These are phyloP conservation scores for Lepus timidus DNA, from an alignment of 2,113 vertebrate genomes.

Conservation along the genomic window DNA sequence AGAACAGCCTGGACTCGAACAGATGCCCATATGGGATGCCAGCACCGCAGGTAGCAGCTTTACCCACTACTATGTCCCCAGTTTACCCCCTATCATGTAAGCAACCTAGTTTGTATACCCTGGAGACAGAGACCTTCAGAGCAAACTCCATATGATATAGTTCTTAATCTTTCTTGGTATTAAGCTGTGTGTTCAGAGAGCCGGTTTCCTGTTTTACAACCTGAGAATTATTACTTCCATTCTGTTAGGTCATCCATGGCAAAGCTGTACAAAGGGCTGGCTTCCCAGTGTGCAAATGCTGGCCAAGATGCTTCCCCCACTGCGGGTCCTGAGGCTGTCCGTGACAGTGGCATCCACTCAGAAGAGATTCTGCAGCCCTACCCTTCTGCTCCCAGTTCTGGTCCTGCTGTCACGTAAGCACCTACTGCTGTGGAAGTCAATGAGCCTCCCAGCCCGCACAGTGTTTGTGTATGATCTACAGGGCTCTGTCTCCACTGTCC, in stretches of 20 bases:
- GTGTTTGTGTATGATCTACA: not conserved
- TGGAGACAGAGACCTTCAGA: not conserved
- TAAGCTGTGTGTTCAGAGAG: constrained; percentile 19
- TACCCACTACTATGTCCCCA: not conserved
- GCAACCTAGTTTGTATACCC: not conserved
- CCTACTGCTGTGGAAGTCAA: constrained; percentile 58
- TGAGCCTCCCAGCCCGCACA: not conserved
- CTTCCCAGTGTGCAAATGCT: constrained; percentile 87
- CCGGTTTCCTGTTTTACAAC: not conserved
- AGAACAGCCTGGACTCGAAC: too few relatives aligned
- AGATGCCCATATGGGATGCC: too few relatives aligned
- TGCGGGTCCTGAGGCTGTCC: constrained; percentile 83
- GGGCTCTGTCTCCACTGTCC: not conserved
- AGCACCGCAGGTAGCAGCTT: not conserved
- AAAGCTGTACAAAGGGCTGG: constrained; percentile 93
- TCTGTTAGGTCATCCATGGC: constrained; percentile 93
- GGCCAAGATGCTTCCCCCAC: constrained; percentile 88
- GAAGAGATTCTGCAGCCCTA: constrained; percentile 90
- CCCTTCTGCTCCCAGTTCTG: constrained; percentile 85
- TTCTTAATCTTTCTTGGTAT: not conserved
- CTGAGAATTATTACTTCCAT: constrained; percentile 74
- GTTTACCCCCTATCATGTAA: not conserved
- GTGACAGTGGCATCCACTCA: constrained; percentile 91
- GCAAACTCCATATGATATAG: not conserved
- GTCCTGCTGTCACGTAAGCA: constrained; percentile 89